Evolutionary conservation across 2,797 vertebrate genomes (phyloP).

Genomic region (Sternarchorhynchus goeldii): DNA sequence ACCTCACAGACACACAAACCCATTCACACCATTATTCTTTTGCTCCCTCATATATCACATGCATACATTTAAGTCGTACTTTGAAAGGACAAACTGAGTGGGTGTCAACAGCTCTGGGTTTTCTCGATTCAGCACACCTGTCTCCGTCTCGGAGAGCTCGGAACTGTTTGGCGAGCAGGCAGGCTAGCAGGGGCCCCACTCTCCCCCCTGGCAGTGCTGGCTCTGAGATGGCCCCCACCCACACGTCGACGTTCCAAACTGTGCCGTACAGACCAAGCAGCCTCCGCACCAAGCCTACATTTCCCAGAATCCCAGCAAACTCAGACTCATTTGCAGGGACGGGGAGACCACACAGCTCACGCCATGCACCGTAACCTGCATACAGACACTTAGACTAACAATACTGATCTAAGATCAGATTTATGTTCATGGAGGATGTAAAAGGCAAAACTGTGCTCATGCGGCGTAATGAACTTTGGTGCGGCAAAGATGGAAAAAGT

Average conservation of each 20-base stretch:
- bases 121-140: slow-evolving; percentile 61
- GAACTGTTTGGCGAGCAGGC: slow-evolving; percentile 78
- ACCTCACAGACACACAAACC: slow-evolving; percentile 62
- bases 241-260: slow-evolving; percentile 77
- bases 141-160: slow-evolving; percentile 73
- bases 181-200: slow-evolving; percentile 77
- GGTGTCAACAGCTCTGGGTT: too few relatives aligned
- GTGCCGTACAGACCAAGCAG: slow-evolving; percentile 78
- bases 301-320: slow-evolving; percentile 70
- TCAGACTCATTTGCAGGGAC: slow-evolving; percentile 70
- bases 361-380: slow-evolving; percentile 76
- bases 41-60: neutral
- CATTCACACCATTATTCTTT: neutral
- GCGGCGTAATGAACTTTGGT: too few relatives aligned
- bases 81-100: neutral
- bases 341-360: slow-evolving; percentile 74
- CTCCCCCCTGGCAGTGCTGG: slow-evolving; percentile 71
- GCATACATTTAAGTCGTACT: neutral
- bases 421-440: too few relatives aligned
- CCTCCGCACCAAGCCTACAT: slow-evolving; percentile 70
- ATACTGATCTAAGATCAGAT: too few relatives aligned
- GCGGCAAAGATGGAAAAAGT: too few relatives aligned
- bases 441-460: too few relatives aligned
- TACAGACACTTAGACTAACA: neutral
- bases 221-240: slow-evolving; percentile 81